These are phyloP conservation scores for Brachionus calyciflorus DNA, from an alignment of 1,140 invertebrate genomes.

Conservation along the genomic window DNA sequence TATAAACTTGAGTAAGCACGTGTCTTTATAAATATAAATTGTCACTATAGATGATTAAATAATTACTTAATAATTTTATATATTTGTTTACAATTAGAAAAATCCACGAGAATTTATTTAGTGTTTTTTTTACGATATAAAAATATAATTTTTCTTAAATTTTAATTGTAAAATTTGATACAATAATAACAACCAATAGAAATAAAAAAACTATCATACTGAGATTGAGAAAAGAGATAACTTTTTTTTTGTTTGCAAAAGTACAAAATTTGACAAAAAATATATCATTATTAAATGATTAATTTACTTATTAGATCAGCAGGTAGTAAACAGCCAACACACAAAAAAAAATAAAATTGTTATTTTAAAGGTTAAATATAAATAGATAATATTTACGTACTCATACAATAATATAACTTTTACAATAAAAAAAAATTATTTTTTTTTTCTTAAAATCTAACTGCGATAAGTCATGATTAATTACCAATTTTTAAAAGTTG, in stretches of 20 bases:
- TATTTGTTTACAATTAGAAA: too few species aligned
- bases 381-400: background rate
- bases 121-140: too few species aligned
- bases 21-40: too few species aligned
- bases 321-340: background rate
- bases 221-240: too few species aligned
- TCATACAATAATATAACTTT: background rate
- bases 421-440: background rate
- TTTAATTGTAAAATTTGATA: slow-evolving; percentile 5
- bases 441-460: background rate
- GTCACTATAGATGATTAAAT: too few species aligned
- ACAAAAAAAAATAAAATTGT: background rate
- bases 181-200: slow-evolving; percentile 28
- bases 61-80: too few species aligned
- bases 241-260: too few species aligned
- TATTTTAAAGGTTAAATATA: background rate
- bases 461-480: slow-evolving; percentile 28
- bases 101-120: too few species aligned
- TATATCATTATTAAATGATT: slow-evolving; percentile 22
- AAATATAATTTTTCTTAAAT: too few species aligned
- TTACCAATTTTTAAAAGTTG: background rate
- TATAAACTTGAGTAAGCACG: too few species aligned
- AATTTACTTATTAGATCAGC: slow-evolving; percentile 38
- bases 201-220: background rate
- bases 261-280: slow-evolving; percentile 6